A percentile compares a stretch with the other conserved stretches of the same genome.
phyloP scores from a whole-genome alignment of 2,888 invertebrate genomes.

The Pristionchus entomophagus region DNA sequence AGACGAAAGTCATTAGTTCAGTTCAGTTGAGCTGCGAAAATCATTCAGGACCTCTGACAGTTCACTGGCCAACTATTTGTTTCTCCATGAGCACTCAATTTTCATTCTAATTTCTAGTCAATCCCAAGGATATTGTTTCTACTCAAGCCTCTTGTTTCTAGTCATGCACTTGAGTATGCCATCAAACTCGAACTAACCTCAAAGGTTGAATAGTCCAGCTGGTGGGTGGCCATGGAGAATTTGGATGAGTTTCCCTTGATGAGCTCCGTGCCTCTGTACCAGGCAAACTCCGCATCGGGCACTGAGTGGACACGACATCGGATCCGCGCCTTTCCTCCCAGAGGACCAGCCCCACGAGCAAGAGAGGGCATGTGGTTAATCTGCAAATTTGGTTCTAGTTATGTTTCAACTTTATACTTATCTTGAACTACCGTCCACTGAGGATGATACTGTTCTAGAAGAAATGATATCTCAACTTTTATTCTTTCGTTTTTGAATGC shows the following conservation, averaged over 20 bases:
- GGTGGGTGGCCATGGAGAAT: constrained; percentile 65
- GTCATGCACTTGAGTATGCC: too few species aligned
- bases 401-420: not conserved
- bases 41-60: too few species aligned
- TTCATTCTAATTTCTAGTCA: too few species aligned
- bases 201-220: constrained; percentile 69
- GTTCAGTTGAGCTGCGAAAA: too few species aligned
- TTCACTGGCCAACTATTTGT: too few species aligned
- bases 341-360: constrained; percentile 42
- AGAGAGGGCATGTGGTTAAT: constrained; percentile 44
- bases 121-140: too few species aligned
- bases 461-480: too few species aligned
- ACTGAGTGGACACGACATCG: constrained; percentile 70
- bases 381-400: not conserved
- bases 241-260: constrained; percentile 72
- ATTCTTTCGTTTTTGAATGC: too few species aligned
- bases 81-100: too few species aligned
- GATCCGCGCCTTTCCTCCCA: constrained; percentile 58
- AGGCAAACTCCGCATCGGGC: constrained; percentile 69
- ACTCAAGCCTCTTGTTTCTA: not conserved
- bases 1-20: too few species aligned
- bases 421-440: too few species aligned
- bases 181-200: constrained; percentile 65
- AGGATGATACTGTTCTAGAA: too few species aligned
- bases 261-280: constrained; percentile 65